phyloP scores from a whole-genome alignment of 2,113 vertebrate species.

The Mus pahari region DNA sequence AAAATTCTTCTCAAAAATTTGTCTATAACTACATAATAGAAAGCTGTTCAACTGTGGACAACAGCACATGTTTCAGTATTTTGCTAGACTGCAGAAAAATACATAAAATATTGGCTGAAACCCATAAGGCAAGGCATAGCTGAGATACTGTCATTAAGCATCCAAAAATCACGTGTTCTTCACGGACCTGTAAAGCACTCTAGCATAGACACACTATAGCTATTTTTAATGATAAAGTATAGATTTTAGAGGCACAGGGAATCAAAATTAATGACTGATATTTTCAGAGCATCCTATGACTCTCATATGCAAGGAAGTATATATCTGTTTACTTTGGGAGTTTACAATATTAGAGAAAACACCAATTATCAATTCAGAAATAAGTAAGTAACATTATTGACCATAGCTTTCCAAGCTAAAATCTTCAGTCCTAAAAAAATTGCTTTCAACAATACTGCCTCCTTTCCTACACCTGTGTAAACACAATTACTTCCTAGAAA shows the following conservation, averaged over 20 bases:
- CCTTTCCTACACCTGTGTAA: not conserved
- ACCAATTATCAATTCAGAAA: not conserved
- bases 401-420: not conserved
- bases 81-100: not conserved
- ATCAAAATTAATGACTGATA: constrained; percentile 44
- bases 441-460: not conserved
- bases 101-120: constrained; percentile 41
- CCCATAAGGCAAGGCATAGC: not conserved
- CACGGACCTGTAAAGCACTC: not conserved
- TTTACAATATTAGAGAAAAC: constrained; percentile 13
- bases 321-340: not conserved
- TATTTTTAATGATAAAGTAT: not conserved
- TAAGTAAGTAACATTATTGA: not conserved
- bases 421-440: constrained; percentile 8
- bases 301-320: not conserved
- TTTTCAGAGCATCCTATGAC: not conserved
- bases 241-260: not conserved
- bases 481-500: not conserved
- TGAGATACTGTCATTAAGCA: not conserved
- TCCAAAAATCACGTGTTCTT: not conserved
- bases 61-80: not conserved
- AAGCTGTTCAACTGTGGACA: constrained; percentile 21
- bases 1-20: constrained; percentile 17
- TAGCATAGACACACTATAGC: not conserved
- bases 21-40: not conserved